A percentile compares a stretch with the other conserved stretches of the same genome.
phyloP scores from a whole-genome alignment of 2,797 vertebrate genomes.

The Nannoperca australis region DNA sequence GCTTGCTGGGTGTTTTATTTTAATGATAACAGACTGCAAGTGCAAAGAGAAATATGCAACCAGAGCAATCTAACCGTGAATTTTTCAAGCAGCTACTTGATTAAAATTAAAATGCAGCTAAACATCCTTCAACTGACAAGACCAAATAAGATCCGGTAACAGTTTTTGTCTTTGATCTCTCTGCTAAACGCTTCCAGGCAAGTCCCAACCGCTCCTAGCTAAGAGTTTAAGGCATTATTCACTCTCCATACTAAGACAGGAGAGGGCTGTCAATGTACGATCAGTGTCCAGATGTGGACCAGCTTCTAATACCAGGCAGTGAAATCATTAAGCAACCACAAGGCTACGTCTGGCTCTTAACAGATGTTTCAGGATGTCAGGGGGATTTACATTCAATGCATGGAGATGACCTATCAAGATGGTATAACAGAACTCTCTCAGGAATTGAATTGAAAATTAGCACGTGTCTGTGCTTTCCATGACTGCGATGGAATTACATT shows the following conservation, averaged over 20 bases:
- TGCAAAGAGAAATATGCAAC: not conserved
- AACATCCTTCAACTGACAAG: not conserved
- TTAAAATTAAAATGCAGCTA: not conserved
- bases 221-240: constrained; percentile 8
- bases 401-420: constrained; percentile 22
- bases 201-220: not conserved
- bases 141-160: not conserved
- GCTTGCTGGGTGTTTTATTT: not conserved
- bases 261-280: constrained; percentile 43
- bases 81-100: not conserved
- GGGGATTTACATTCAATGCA: not conserved
- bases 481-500: not conserved
- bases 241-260: constrained; percentile 15
- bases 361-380: constrained; percentile 12
- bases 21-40: not conserved
- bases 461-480: too few species aligned
- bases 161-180: not conserved
- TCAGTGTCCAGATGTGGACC: constrained; percentile 23
- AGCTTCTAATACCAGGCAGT: constrained; percentile 22
- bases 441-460: not conserved
- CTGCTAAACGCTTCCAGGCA: constrained; percentile 2
- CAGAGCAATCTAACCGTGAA: not conserved
- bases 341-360: not conserved
- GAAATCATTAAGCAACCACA: constrained; percentile 20
- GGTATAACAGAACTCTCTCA: not conserved